phyloP scores from a whole-genome alignment of 2,113 vertebrate genomes.

The Chaetorhynchus papuensis region DNA sequence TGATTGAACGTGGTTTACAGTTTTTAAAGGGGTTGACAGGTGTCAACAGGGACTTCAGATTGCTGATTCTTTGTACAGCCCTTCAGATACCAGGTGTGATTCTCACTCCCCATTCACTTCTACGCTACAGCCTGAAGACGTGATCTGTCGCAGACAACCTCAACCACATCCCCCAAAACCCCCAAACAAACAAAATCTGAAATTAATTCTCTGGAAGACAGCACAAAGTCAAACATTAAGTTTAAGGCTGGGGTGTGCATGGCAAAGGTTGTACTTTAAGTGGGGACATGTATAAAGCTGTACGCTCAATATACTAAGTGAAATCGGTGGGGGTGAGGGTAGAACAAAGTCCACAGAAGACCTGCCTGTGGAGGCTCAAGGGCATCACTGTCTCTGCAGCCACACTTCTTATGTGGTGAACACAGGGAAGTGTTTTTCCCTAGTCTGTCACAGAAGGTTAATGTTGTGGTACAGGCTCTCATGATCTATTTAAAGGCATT shows the following conservation, averaged over 20 bases:
- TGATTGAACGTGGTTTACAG: neutral
- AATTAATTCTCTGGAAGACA: neutral
- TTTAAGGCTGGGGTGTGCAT: neutral
- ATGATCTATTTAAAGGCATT: conserved; percentile 25
- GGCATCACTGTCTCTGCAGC: neutral
- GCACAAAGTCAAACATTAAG: neutral
- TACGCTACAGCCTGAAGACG: fast-evolving
- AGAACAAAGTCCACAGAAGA: neutral
- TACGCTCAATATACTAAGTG: neutral
- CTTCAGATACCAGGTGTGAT: neutral
- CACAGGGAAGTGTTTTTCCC: neutral
- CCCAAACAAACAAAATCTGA: neutral
- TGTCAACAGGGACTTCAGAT: neutral
- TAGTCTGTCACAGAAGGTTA: conserved; percentile 3
- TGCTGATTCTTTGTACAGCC: neutral
- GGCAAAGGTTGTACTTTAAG: neutral
- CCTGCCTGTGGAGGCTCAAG: neutral
- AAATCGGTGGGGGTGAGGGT: neutral
- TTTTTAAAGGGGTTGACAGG: neutral
- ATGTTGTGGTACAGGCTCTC: neutral
- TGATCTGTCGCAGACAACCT: neutral
- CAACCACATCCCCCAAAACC: neutral
- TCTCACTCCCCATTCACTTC: neutral
- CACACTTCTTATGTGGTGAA: neutral
- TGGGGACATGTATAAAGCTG: neutral